These are phyloP conservation scores for Strongylocentrotus purpuratus DNA, from an alignment of 35 echinoderm and acorn worm genomes.

Conservation along the genomic window DNA sequence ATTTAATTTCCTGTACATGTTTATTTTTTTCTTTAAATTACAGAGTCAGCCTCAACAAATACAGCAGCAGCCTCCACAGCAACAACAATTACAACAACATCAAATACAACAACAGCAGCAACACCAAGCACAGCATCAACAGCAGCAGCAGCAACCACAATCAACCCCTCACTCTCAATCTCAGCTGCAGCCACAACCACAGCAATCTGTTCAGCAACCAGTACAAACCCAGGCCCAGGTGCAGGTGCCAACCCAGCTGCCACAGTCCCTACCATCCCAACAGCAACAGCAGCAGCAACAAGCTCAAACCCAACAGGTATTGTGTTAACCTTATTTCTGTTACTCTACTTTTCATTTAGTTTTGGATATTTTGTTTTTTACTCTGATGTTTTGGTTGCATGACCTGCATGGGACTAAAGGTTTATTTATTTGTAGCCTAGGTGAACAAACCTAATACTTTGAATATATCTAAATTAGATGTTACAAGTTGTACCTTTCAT, in stretches of 20 bases:
- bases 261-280: background rate
- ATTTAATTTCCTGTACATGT: background rate
- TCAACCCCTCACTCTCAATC: slow-evolving; percentile 12
- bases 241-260: slow-evolving; percentile 12
- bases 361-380: background rate
- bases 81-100: slow-evolving; percentile 4
- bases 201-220: slow-evolving; percentile 26
- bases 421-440: background rate
- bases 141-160: slow-evolving; percentile 35
- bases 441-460: too few relatives aligned
- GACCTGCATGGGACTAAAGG: background rate
- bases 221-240: slow-evolving; percentile 48
- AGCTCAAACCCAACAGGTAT: slow-evolving; percentile 24
- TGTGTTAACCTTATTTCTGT: background rate
- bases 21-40: background rate
- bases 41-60: background rate
- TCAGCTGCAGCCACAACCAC: slow-evolving; percentile 40
- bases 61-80: slow-evolving; percentile 57
- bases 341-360: too few relatives aligned
- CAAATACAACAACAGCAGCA: background rate
- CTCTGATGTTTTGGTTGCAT: background rate
- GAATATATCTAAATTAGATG: too few relatives aligned
- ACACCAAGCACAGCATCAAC: background rate
- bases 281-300: slow-evolving; percentile 38
- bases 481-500: too few relatives aligned